phyloP scores from a whole-genome alignment of 2,888 invertebrate genomes.

The Trissolcus japonicus region DNA sequence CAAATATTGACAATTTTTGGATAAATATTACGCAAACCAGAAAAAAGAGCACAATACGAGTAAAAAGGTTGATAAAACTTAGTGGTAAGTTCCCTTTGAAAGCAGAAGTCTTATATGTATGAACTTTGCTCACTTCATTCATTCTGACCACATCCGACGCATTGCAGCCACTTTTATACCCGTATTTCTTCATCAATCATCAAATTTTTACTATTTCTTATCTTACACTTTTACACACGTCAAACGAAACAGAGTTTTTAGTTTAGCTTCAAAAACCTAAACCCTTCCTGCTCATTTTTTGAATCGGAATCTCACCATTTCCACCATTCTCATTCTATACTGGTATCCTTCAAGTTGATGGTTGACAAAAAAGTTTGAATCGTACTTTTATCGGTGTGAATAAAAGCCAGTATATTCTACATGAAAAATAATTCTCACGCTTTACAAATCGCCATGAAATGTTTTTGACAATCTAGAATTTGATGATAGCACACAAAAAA shows the following conservation, averaged over 20 bases:
- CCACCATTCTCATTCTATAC: slow-evolving; percentile 33
- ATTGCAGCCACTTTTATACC: slow-evolving; percentile 19
- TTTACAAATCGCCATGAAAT: too few relatives aligned
- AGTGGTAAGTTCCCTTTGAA: slow-evolving; percentile 25
- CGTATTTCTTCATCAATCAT: slow-evolving; percentile 45
- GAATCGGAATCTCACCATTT: not conserved
- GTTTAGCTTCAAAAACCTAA: too few relatives aligned
- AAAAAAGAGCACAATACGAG: slow-evolving; percentile 35
- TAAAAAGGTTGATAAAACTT: slow-evolving; percentile 40
- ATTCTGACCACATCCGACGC: slow-evolving; percentile 19
- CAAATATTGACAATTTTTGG: slow-evolving; percentile 36
- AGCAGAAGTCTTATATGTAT: slow-evolving; percentile 39
- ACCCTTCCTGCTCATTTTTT: not conserved
- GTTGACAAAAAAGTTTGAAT: slow-evolving; percentile 7
- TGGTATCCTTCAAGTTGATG: slow-evolving; percentile 34
- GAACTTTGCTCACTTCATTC: slow-evolving; percentile 37
- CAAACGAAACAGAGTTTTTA: too few relatives aligned
- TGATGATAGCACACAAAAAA: too few relatives aligned
- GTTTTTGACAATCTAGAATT: too few relatives aligned
- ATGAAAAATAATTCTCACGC: too few relatives aligned
- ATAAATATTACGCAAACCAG: slow-evolving; percentile 36
- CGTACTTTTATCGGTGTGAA: not conserved
- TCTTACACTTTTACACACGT: not conserved
- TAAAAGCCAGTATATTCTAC: too few relatives aligned
- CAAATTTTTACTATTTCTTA: slow-evolving; percentile 36